Evolutionary conservation across 2,113 vertebrate species (phyloP), one percentile per base, ranked within the genome.

Genomic region (Brachypodius melanocephalos): DNA sequence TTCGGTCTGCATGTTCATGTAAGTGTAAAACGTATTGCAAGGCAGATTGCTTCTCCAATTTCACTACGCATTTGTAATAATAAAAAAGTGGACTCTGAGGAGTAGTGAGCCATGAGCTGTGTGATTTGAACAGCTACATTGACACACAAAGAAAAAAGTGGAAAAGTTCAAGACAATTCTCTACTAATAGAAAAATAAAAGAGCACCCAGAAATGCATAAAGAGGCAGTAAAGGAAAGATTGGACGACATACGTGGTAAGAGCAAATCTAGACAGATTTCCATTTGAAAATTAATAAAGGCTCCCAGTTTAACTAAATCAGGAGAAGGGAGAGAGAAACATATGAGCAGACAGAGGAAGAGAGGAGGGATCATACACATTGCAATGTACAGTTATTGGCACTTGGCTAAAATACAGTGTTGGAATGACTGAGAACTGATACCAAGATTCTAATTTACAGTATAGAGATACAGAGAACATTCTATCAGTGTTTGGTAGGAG

Each of bases 21-120:
- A 83, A 91, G 76, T 97, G 85, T 88, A 94, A 95, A 96, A 87
- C 29, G 9, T 75, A 93, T 66, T 84, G 76, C 88, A 81, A 78
- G 71, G 76, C 79, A 95, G 69, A 94, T 42, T 96, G 85, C 79
- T 88, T 90, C 85, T 90, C 72, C 88, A 85, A 69, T 90, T 93
- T 82, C 18, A 3, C 58, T 84, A 38, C 43, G 52, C 26, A 67
- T 93, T 87, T 80, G 31, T 90, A 90, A 90, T 74, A 90, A 67
- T 71, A 81, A 93, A 94, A 90, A 84, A 65, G 22, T 61, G 43
- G 46, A 69, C 66, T 83, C 62, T 34, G 20, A 84, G 91, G 85
- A 89, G 67, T 94, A 90, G 79, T 48, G 45, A 96, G 75, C 89
- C 52, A n/a, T 80, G 66, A 74, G 88, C 85, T 78, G 21, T 78